phyloP scores from a whole-genome alignment of 2,113 vertebrate species.

The Lasiurus cinereus region DNA sequence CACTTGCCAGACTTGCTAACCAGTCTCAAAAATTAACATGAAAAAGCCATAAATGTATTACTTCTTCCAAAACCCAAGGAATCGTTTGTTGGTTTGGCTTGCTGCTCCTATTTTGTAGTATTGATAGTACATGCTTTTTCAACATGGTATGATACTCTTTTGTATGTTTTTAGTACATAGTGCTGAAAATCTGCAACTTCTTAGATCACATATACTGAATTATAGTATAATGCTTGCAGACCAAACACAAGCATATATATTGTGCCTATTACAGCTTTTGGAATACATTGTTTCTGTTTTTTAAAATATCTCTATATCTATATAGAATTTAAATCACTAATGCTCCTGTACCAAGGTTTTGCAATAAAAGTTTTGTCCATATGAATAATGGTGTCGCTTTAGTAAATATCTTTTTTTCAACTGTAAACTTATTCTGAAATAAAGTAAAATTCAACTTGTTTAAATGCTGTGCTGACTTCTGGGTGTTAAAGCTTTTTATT shows the following conservation, averaged over 20 bases:
- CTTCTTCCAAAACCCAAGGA: constrained; percentile 60
- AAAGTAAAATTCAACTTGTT: constrained; percentile 86
- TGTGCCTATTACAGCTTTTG: constrained; percentile 82
- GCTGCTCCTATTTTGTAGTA: constrained; percentile 68
- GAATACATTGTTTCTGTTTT: constrained; percentile 76
- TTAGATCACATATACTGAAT: constrained; percentile 79
- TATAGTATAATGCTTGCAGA: constrained; percentile 82
- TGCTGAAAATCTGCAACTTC: constrained; percentile 64
- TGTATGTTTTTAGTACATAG: constrained; percentile 79
- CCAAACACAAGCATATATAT: constrained; percentile 71
- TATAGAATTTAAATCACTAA: constrained; percentile 75
- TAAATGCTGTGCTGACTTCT: constrained; percentile 83
- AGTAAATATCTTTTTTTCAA: constrained; percentile 88
- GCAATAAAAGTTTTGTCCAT: constrained; percentile 84
- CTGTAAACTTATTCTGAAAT: constrained; percentile 86
- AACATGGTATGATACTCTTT: constrained; percentile 70
- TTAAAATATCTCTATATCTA: constrained; percentile 82
- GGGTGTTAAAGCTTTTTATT: constrained; percentile 48
- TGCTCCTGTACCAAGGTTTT: constrained; percentile 81
- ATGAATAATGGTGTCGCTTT: constrained; percentile 86
- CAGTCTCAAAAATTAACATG: constrained; percentile 39
- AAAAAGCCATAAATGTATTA: constrained; percentile 84
- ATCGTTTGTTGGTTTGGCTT: constrained; percentile 55
- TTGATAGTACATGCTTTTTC: constrained; percentile 76
- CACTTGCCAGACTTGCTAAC: constrained; percentile 64